phyloP scores from a whole-genome alignment of 2,888 invertebrate genomes.

The Cerastoderma edule region DNA sequence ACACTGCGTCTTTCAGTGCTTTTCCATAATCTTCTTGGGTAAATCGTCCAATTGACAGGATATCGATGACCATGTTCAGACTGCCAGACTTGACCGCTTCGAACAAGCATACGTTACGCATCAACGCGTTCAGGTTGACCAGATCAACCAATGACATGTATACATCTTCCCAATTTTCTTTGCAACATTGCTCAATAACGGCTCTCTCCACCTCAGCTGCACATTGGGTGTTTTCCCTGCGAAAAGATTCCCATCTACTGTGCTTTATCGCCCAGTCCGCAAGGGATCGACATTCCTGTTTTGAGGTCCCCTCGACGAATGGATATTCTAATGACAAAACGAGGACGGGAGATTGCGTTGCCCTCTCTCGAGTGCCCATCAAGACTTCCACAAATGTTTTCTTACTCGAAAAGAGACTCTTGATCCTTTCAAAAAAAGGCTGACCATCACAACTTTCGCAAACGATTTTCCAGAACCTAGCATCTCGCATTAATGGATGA shows the following conservation, averaged over 20 bases:
- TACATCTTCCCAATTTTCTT: conserved; percentile 1
- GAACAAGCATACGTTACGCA: background rate
- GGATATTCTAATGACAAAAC: conserved; percentile 1
- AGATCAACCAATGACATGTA: conserved; percentile 4
- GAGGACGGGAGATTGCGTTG: background rate
- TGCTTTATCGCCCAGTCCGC: conserved; percentile 4
- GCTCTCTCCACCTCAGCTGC: background rate
- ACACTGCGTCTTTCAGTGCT: background rate
- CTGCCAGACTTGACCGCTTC: conserved; percentile 1
- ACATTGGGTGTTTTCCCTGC: background rate
- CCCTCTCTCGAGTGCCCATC: background rate
- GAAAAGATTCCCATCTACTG: background rate
- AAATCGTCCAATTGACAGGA: background rate
- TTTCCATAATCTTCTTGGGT: background rate
- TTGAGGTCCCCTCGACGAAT: background rate
- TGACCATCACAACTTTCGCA: background rate
- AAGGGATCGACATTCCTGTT: background rate
- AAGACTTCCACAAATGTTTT: background rate
- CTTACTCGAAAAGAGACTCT: background rate
- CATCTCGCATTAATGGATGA: conserved; percentile 3
- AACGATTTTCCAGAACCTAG: background rate
- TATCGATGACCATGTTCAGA: background rate
- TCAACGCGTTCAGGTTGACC: background rate
- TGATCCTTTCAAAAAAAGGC: background rate
- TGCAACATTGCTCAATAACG: background rate